Conservation (phyloP, 2,888 invertebrate genomes). For the Iselma pallidipennis region DNA sequence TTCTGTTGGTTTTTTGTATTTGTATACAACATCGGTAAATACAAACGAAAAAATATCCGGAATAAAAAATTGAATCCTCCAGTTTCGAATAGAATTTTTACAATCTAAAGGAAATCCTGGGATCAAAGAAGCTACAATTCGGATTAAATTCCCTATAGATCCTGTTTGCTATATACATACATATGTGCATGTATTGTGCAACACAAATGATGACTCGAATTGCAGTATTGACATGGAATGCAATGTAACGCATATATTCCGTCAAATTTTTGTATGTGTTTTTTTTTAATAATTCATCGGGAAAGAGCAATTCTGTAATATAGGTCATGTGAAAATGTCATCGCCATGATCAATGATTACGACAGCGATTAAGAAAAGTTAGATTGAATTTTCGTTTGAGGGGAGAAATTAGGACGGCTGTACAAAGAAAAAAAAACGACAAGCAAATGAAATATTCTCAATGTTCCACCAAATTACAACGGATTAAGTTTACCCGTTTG, state of each 20-base stretch:
- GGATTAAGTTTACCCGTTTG: background rate
- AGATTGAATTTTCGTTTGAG: background rate
- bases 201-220: background rate
- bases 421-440: background rate
- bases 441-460: too few relatives aligned
- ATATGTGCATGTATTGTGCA: background rate
- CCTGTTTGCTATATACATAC: background rate
- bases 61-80: too few relatives aligned
- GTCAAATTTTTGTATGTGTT: background rate
- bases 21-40: background rate
- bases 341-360: background rate
- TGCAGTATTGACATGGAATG: background rate
- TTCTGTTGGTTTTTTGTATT: too few relatives aligned
- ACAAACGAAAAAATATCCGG: background rate
- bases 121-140: background rate
- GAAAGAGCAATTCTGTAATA: background rate
- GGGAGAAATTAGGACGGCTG: background rate
- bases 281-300: background rate
- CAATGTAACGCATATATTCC: background rate
- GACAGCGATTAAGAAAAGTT: background rate
- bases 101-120: background rate
- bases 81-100: background rate
- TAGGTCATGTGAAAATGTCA: background rate
- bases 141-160: background rate
- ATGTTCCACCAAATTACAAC: background rate